Base-by-base conservation (phyloP, 92 coral and sea anemone genomes). In the Blastomussa wellsi region DNA sequence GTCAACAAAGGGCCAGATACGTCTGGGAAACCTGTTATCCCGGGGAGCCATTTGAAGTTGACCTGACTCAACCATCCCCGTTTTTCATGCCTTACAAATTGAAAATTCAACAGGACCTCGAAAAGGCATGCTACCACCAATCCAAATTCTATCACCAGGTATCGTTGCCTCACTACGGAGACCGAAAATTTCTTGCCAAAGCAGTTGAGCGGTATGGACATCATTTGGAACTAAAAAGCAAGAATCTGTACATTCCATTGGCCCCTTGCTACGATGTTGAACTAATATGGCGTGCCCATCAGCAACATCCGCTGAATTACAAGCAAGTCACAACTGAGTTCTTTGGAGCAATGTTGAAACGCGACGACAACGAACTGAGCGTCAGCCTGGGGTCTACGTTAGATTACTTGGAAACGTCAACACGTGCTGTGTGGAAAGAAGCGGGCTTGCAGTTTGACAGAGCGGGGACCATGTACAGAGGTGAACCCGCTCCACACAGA, bases 221-320 rank as follows among this genome's bases (percentile, higher is more conserved):
- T 29, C 93, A 91, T 76, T 86, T 92, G 57, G 76, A 81, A 72
- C 85, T 94, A 3, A 94, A 90, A 44, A 82, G 82, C 75, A 66
- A 86, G 65, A 84, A 92, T 77, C 95, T 93, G 0, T 86, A 87
- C 1, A 75, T 81, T 53, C 88, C 90, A 35, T 79, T 90, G 57
- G 95, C 90, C 16, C 92, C 97, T 38, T 89, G 95, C 89, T 87
- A 84, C 62, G 97, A 94, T 82, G 86, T 89, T 49, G 93, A 92
- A 76, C 95, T 94, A 22, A 72, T 94, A 68, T 94, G 97, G 97
- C 92, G 89, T 65, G 93, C 90, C 39, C 97, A 94, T 80, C 92
- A 78, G 77, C 89, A 87, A 15, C 90, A 84, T 42, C 97, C 95
- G 68, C 82, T 92, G 78, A 76, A 41, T 31, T 94, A 94, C 77